Conservation (phyloP, 1,140 invertebrate genomes). For the Aricia agestis region DNA sequence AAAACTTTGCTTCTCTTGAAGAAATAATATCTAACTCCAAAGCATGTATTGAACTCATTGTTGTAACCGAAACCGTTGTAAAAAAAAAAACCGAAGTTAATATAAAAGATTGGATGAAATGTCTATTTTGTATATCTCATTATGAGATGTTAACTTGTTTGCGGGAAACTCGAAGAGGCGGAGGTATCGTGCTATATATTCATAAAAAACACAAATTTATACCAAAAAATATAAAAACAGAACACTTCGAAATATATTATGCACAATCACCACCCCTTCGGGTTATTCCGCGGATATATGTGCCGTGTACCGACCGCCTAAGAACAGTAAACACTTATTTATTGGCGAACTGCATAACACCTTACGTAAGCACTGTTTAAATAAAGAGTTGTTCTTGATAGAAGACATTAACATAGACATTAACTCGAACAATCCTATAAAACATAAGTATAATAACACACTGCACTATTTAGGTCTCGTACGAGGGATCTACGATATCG, state of each 20-base stretch:
- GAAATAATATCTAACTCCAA: slow-evolving; percentile 19
- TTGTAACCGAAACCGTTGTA: too few species aligned
- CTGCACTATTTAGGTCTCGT: slow-evolving; percentile 19
- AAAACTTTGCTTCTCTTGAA: slow-evolving; percentile 25
- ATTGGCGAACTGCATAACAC: slow-evolving; percentile 20
- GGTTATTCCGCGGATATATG: slow-evolving; percentile 2
- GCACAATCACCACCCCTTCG: slow-evolving; percentile 16
- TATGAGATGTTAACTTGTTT: slow-evolving; percentile 28
- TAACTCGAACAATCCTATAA: slow-evolving; percentile 18
- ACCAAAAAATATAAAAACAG: not conserved
- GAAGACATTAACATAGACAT: slow-evolving; percentile 28
- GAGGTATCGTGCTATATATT: slow-evolving; percentile 26
- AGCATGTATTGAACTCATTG: slow-evolving; percentile 25
- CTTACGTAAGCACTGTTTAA: slow-evolving; percentile 3
- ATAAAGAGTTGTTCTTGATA: slow-evolving; percentile 15
- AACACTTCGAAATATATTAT: slow-evolving; percentile 20
- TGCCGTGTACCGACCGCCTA: slow-evolving; percentile 22
- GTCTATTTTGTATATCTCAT: slow-evolving; percentile 18
- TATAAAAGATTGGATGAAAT: slow-evolving; percentile 20
- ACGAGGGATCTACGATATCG: slow-evolving; percentile 23
- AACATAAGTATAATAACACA: slow-evolving; percentile 22
- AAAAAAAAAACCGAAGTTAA: slow-evolving; percentile 24
- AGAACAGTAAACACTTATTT: slow-evolving; percentile 21
- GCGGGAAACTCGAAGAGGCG: slow-evolving; percentile 23
- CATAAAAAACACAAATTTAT: slow-evolving; percentile 25